Evolutionary conservation across 1,140 invertebrate genomes (phyloP), one percentile per base, ranked within the genome.

Genomic region (Coelopa frigida): DNA sequence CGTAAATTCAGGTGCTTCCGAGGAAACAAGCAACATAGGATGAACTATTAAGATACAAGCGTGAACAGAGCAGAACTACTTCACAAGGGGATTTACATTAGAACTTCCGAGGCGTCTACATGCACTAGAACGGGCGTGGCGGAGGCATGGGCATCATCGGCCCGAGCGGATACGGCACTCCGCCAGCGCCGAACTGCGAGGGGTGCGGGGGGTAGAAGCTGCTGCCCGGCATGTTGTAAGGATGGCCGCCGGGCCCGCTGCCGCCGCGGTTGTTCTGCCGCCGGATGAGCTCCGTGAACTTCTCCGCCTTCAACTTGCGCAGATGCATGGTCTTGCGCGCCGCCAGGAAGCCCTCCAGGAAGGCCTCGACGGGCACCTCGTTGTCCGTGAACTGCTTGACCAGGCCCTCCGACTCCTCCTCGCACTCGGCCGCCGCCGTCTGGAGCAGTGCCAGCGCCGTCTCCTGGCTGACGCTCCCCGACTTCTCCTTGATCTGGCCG

Each of bases 371-470:
- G 52, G 83, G 79, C 12, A 81, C 72, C 50, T 84, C 80, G 31
- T 80, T 81, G 22, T 79, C 74, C 32, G 88, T 72, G 64, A 92
- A 91, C 50, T 82, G 79, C 60, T 88, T 80, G 1, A 86, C 81
- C 32, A 85, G 61, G 44, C 76, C 75, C 68, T 95, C 91, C 21
- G 88, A 88, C 68, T 88, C 78, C 71, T 94, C 89, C 72, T 95
- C 91, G 37, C 83, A 82, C 76, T 91, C 84, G 41, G 88, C 84
- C 37, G 87, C 83, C 12, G 87, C 81, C 27, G 88, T 82, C 77
- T 92, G 87, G 12, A 94, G 71, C 24, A 94, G 63, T 1, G 89
- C 89, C 46, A 90, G 70, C 10, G 85, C 83, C 21, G 85, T 87
- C 54, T 94, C 89, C 39, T 84, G 73, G 8, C 82, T 84, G 57